phyloP scores from a whole-genome alignment of 2,888 invertebrate genomes.

The Zonitis immaculata region DNA sequence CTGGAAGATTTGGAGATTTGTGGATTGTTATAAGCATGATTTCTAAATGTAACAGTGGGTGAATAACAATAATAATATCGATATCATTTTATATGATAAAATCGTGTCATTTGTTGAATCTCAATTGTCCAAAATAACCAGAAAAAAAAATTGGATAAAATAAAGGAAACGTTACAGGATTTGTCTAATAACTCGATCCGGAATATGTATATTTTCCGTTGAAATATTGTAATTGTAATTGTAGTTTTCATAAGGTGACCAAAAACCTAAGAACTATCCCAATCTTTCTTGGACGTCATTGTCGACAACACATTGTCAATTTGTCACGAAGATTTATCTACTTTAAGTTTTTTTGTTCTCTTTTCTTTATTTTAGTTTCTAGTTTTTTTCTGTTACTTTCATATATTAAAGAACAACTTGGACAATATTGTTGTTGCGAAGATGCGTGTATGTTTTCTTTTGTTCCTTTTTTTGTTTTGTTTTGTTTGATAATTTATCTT shows the following conservation, averaged over 20 bases:
- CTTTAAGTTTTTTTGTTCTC: slow-evolving; percentile 29
- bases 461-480: too few relatives aligned
- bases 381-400: background rate
- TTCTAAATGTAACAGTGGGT: background rate
- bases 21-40: background rate
- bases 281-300: slow-evolving; percentile 32
- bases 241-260: background rate
- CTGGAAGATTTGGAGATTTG: background rate
- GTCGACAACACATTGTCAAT: slow-evolving; percentile 41
- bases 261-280: slow-evolving; percentile 13
- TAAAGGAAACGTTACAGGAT: too few relatives aligned
- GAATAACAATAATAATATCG: background rate
- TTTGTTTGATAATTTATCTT: slow-evolving; percentile 46
- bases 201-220: too few relatives aligned
- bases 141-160: too few relatives aligned
- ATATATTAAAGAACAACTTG: background rate
- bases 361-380: slow-evolving; percentile 11
- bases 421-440: slow-evolving; percentile 4
- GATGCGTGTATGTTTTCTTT: slow-evolving; percentile 37
- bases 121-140: background rate
- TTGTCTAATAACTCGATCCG: too few relatives aligned
- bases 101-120: background rate
- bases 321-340: slow-evolving; percentile 43
- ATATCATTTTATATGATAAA: background rate
- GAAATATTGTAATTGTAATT: too few relatives aligned